Conservation (phyloP, 2,888 invertebrate species). For the Eretmocerus hayati region DNA sequence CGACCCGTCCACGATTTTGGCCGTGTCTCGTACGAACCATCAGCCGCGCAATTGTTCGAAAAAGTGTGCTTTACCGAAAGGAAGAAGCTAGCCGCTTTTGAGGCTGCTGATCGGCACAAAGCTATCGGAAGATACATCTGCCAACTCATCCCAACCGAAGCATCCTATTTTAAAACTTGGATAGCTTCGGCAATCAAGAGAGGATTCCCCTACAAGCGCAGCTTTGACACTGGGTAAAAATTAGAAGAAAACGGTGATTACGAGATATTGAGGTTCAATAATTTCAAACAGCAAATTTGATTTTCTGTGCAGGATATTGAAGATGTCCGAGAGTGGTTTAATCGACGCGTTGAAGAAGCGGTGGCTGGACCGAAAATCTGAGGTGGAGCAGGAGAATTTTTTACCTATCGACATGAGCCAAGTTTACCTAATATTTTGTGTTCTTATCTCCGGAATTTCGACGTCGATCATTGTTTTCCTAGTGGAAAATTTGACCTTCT, state of each 20-base stretch:
- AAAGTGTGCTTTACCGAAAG: slow-evolving; percentile 11
- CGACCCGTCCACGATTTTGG: not conserved
- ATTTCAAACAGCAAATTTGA: too few species aligned
- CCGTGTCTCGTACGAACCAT: slow-evolving; percentile 7
- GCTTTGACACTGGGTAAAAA: slow-evolving; percentile 19
- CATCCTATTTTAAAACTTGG: slow-evolving; percentile 19
- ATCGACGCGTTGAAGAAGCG: slow-evolving; percentile 15
- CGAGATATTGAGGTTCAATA: not conserved
- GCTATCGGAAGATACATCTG: slow-evolving; percentile 14
- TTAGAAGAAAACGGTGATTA: not conserved
- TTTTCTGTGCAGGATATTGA: slow-evolving; percentile 12
- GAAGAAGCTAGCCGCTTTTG: slow-evolving; percentile 17
- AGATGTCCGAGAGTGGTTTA: slow-evolving; percentile 18
- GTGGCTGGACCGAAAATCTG: slow-evolving; percentile 17
- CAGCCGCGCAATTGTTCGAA: slow-evolving; percentile 1
- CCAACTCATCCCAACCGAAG: slow-evolving; percentile 12
- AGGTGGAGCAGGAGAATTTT: slow-evolving; percentile 10
- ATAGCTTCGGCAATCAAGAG: slow-evolving; percentile 17
- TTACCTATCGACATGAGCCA: slow-evolving; percentile 17
- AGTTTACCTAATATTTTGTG: slow-evolving; percentile 14
- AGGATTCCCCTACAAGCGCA: slow-evolving; percentile 17
- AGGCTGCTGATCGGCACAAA: slow-evolving; percentile 19
- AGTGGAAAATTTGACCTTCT: slow-evolving; percentile 5
- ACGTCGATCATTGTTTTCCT: slow-evolving; percentile 9
- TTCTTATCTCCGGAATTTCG: slow-evolving; percentile 4